phyloP scores from a whole-genome alignment of 2,888 invertebrate genomes.

The Apomyelois bistriatella region DNA sequence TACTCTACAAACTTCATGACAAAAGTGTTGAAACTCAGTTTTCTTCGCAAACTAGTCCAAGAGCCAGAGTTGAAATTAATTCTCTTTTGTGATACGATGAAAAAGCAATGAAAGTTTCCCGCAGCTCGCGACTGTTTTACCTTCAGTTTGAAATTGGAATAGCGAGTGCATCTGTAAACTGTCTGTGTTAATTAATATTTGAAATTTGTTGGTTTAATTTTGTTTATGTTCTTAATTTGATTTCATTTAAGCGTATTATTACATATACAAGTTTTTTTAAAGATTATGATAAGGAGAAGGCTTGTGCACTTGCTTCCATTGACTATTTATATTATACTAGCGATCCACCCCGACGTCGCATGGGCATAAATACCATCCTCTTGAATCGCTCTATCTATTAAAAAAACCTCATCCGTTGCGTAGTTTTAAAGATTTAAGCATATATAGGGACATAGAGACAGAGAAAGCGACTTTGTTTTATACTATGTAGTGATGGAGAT shows the following conservation, averaged over 20 bases:
- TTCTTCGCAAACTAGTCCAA: conserved; percentile 21
- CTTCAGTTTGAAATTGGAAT: conserved; percentile 24
- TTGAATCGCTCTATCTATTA: no score
- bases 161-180: conserved; percentile 10
- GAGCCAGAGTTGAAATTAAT: conserved; percentile 31
- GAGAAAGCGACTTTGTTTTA: no score
- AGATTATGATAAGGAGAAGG: no score
- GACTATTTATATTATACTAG: no score
- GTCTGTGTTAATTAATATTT: conserved; percentile 6
- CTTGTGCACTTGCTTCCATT: no score
- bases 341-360: no score
- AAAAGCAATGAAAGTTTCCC: conserved; percentile 34
- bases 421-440: no score
- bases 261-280: no score
- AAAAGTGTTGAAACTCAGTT: conserved; percentile 28
- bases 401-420: no score
- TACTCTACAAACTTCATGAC: conserved; percentile 22
- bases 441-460: no score
- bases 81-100: conserved; percentile 34
- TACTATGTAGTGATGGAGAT: no score
- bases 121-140: conserved; percentile 18
- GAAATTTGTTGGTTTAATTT: background rate
- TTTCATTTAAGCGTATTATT: background rate
- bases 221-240: background rate
- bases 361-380: no score